Evolutionary conservation across 1,140 invertebrate genomes (phyloP), one percentile per base, ranked within the genome.

Genomic region (Zaprionus davidi): DNA sequence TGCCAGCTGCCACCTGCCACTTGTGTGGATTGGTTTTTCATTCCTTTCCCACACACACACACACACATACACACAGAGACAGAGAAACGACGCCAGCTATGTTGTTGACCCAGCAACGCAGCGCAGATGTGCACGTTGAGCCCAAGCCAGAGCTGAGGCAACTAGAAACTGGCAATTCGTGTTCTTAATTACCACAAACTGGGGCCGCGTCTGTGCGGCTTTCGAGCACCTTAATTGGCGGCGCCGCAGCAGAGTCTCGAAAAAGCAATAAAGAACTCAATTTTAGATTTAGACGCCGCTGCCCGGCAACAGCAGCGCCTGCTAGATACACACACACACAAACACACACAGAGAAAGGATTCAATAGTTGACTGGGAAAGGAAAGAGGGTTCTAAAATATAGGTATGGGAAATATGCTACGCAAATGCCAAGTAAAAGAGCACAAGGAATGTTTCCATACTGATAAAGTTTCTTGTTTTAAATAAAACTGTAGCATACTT

Each of bases 171-270:
- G 65, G 56, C 66, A 59, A 69, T 51, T 53, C 66, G 28, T 26
- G 55, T 67, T 22, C 65, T 67, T 67, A 67, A 67, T 67, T 67
- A 67, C 65, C 65, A 58, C 65, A 67, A 49, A 67, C 65, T 58
- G 65, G 26, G 65, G 65, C 26, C 53, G 53, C 65, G 36, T 67
- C 51, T 67, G 64, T 28, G 51, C 38, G 56, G 38, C 66, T 59
- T 34, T 46, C 31, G 31, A 69, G 66, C 56, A 38, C 56, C 34
- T 69, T 69, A 69, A 69, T 69, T 69, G 66, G 66, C 56, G 28
- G 56, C 41, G 56, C 28, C n/a, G 17, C 38, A 49, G 13, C 13
- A 15, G 12, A 38, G 36, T 44, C 55, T 67, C 53, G 28, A 67
- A 67, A 67, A 67, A 69, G 44, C 41, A 59, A 59, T 59, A 59